Percentiles rank a stretch among this genome's conserved stretches.
phyloP scores from a whole-genome alignment of 2,113 vertebrate species.

The Gadus chalcogrammus region DNA sequence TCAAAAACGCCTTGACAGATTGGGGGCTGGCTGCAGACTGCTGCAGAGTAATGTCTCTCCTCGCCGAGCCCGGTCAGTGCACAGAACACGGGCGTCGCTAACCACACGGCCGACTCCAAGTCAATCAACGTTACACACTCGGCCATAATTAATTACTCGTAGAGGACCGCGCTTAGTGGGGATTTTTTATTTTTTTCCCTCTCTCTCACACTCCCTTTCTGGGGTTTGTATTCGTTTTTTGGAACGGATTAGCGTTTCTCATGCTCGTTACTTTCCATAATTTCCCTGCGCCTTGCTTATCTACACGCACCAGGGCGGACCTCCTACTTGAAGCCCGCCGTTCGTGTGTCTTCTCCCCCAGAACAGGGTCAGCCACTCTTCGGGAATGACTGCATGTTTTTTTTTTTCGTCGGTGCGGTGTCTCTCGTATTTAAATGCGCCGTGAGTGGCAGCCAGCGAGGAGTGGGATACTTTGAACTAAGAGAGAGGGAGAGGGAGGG shows the following conservation, averaged over 20 bases:
- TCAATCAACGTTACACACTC: conserved; percentile 50
- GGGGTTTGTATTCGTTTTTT: conserved; percentile 28
- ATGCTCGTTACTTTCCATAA: conserved; percentile 42
- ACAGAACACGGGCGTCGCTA: conserved; percentile 20
- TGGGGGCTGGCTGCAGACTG: neutral
- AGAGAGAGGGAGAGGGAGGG: neutral
- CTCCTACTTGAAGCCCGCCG: conserved; percentile 6
- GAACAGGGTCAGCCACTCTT: too few species aligned
- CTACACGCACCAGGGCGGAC: conserved; percentile 35
- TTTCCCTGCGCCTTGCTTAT: conserved; percentile 46
- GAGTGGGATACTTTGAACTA: too few species aligned
- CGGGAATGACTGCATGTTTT: too few species aligned
- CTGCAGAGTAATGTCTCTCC: neutral
- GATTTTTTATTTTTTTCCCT: conserved; percentile 13
- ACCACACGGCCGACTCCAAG: conserved; percentile 47
- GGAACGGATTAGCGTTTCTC: conserved; percentile 43
- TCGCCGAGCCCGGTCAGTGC: conserved; percentile 48
- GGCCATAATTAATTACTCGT: conserved; percentile 47
- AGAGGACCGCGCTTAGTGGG: too few species aligned
- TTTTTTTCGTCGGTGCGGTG: too few species aligned
- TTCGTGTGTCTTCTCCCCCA: too few species aligned
- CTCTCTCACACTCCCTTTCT: too few species aligned
- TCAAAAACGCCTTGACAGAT: neutral
- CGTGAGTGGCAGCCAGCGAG: too few species aligned
- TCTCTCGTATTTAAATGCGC: too few species aligned